Conservation (phyloP, 23 tunicate genomes). For the Corella eumyota region DNA sequence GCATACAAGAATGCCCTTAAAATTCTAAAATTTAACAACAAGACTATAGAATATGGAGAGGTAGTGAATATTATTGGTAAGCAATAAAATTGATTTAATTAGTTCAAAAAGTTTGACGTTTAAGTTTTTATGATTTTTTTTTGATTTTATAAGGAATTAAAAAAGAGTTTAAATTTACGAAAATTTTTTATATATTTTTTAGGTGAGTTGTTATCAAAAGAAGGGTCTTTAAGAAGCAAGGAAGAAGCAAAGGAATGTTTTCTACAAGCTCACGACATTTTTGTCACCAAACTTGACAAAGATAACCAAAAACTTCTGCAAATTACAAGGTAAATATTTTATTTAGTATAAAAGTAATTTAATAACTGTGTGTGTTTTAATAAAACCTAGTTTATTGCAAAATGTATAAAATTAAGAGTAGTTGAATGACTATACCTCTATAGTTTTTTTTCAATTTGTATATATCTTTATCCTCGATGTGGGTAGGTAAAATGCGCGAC, state of each 20-base stretch:
- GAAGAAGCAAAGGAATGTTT: constrained; percentile 65
- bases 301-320: neutral
- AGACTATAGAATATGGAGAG: constrained; percentile 14
- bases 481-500: too few relatives aligned
- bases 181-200: too few relatives aligned
- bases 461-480: too few relatives aligned
- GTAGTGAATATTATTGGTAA: constrained; percentile 35
- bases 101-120: neutral
- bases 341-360: too few relatives aligned
- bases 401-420: too few relatives aligned
- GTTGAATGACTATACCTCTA: too few relatives aligned
- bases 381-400: too few relatives aligned
- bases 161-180: neutral
- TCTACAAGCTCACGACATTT: constrained; percentile 34
- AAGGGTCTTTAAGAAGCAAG: constrained; percentile 48
- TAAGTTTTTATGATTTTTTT: neutral
- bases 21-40: constrained; percentile 26
- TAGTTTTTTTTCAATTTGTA: too few relatives aligned
- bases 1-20: constrained; percentile 77
- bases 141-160: neutral
- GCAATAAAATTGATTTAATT: neutral
- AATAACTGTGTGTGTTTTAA: too few relatives aligned
- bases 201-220: constrained; percentile 40
- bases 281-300: constrained; percentile 11
- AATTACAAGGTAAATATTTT: constrained; percentile 1